These are phyloP conservation scores for Tamias sibiricus DNA, from an alignment of 2,113 vertebrate species.

Conservation along the genomic window DNA sequence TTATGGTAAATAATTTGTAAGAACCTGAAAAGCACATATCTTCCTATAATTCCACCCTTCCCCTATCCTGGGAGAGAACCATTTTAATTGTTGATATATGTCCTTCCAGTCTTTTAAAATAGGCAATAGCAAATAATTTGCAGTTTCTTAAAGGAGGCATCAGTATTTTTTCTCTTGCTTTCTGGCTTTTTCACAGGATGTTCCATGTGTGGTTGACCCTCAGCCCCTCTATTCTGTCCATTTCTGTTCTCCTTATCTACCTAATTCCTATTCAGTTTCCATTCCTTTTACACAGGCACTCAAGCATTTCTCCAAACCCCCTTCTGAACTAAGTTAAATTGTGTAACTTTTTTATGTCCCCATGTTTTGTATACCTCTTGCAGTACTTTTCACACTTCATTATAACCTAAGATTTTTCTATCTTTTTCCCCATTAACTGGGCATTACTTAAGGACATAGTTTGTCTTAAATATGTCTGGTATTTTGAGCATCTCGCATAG, in stretches of 20 bases:
- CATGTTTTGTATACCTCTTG: neutral
- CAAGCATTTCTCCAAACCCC: neutral
- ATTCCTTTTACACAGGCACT: neutral
- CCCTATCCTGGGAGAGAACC: neutral
- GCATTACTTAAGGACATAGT: neutral
- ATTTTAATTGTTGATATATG: neutral
- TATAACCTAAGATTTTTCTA: conserved; percentile 23
- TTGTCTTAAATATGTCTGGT: conserved; percentile 34
- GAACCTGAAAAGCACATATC: neutral
- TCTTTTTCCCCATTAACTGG: neutral
- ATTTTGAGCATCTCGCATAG: neutral
- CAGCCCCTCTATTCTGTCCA: neutral
- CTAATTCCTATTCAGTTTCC: neutral
- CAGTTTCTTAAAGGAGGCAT: neutral
- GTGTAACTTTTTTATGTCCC: neutral
- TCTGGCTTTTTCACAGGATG: neutral
- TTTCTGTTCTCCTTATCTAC: neutral
- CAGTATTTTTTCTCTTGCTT: neutral
- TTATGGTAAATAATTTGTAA: conserved; percentile 16
- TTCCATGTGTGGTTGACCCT: neutral
- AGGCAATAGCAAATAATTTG: neutral
- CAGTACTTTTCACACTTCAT: conserved; percentile 23
- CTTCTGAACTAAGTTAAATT: neutral
- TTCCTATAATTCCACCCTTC: neutral
- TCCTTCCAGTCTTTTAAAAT: neutral